Evolutionary conservation across 2,113 vertebrate species (phyloP).

Genomic region (Muscicapa adusta): DNA sequence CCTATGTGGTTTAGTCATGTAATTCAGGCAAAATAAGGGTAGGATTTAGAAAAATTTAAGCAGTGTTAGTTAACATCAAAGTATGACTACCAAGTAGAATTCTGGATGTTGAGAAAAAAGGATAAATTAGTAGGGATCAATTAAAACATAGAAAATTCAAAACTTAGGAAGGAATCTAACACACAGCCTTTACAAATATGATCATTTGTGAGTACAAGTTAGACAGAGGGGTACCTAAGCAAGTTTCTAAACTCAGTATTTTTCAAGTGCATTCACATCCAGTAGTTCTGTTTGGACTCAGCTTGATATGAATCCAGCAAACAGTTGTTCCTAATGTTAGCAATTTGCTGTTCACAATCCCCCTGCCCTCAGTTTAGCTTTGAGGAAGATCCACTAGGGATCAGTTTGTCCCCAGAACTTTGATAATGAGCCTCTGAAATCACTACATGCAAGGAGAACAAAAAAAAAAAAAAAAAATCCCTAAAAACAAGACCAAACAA

Average conservation of each 20-base stretch:
- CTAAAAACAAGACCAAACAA: not conserved
- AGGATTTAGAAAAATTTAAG: not conserved
- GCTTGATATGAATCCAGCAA: not conserved
- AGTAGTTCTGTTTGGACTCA: not conserved
- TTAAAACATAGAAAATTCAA: not conserved
- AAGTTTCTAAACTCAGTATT: not conserved
- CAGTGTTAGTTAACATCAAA: rapidly evolving
- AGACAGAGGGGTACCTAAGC: not conserved
- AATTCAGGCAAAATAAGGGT: not conserved
- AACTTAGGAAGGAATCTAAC: not conserved
- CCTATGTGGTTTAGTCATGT: not conserved
- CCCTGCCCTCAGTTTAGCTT: not conserved
- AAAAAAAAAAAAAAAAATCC: not conserved
- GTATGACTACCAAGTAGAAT: not conserved
- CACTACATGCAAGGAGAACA: not conserved
- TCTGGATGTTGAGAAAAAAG: not conserved
- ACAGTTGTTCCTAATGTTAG: not conserved
- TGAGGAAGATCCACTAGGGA: not conserved
- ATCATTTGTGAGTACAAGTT: not conserved
- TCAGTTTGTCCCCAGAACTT: not conserved
- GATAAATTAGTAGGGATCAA: not conserved
- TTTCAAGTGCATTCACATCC: not conserved
- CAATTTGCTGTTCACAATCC: not conserved
- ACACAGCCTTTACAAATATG: rapidly evolving
- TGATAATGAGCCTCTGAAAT: not conserved